phyloP scores from a whole-genome alignment of 37 sponge, comb jelly and placozoan genomes.

The Ianthella basta region DNA sequence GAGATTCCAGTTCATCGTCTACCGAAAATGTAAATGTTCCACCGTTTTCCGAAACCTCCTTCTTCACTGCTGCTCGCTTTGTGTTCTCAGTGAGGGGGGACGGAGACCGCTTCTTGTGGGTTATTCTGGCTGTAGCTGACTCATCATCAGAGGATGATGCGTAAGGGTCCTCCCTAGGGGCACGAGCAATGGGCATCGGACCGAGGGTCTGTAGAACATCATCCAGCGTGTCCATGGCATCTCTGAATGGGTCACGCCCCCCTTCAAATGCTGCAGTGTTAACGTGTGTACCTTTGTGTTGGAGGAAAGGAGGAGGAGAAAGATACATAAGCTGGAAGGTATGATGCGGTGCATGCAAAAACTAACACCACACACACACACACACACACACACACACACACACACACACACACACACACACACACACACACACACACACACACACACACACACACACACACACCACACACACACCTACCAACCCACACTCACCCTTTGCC shows the following conservation, averaged over 20 bases:
- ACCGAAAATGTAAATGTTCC: background rate
- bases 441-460: constrained; percentile 35
- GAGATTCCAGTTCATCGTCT: constrained; percentile 13
- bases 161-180: constrained; percentile 16
- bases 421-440: constrained; percentile 12
- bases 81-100: background rate
- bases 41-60: background rate
- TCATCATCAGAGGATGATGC: constrained; percentile 7
- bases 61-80: too few relatives aligned
- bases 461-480: constrained; percentile 23
- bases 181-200: background rate
- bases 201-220: background rate
- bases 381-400: background rate
- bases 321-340: too few relatives aligned
- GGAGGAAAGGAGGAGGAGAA: too few relatives aligned
- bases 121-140: background rate
- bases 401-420: constrained; percentile 6
- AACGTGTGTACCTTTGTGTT: background rate
- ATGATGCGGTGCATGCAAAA: too few relatives aligned
- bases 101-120: background rate
- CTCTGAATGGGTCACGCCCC: background rate
- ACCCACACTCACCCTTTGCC: constrained; percentile 8
- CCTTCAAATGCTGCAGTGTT: constrained; percentile 5
- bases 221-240: background rate
- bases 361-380: background rate